Percentiles rank a stretch among this genome's conserved stretches.
Evolutionary conservation across 92 coral and sea anemone species (phyloP).

Genomic region (Metridium senile): DNA sequence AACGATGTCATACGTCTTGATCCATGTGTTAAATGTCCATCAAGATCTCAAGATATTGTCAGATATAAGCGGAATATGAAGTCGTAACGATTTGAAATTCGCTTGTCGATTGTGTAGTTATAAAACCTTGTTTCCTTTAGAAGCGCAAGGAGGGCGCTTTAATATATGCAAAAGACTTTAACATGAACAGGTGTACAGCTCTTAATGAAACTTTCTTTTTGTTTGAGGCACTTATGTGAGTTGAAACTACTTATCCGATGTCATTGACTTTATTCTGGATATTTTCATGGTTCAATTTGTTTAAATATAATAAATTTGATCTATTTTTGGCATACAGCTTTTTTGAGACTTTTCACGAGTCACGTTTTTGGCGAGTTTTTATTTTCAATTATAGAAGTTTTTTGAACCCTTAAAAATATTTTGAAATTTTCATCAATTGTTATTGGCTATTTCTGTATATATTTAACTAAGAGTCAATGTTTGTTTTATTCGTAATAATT

Average conservation of each 20-base stretch:
- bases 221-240: background rate
- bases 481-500: no score
- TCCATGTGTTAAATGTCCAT: background rate
- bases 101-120: background rate
- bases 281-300: background rate
- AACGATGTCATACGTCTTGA: conserved; percentile 5
- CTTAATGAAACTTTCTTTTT: conserved; percentile 16
- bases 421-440: no score
- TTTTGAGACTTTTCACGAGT: no score
- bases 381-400: no score
- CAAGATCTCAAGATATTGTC: background rate
- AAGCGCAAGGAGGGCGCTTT: background rate
- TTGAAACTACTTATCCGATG: background rate
- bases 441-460: no score
- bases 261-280: background rate
- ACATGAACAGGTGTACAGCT: background rate
- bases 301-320: background rate
- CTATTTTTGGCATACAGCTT: no score
- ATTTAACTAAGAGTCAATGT: no score
- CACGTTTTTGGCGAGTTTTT: no score
- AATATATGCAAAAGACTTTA: conserved; percentile 4
- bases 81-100: background rate
- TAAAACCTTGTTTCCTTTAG: background rate
- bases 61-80: no score
- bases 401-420: no score